Evolutionary conservation across 2,888 invertebrate species (phyloP).

Genomic region (Drosophila setosimentum): DNA sequence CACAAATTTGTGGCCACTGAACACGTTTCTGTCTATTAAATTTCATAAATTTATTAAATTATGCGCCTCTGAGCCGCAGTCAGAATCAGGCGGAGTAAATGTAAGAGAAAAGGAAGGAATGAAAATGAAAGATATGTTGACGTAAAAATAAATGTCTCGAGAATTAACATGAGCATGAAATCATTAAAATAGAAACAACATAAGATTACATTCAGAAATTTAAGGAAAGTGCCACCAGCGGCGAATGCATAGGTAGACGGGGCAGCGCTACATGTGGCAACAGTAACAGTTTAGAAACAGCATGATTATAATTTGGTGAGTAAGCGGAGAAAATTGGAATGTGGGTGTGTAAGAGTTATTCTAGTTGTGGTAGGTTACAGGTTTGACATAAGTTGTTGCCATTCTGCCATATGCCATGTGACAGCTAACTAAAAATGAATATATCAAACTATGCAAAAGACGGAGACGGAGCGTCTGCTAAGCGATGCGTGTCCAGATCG

Average conservation of each 20-base stretch:
- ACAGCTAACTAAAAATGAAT: conserved; percentile 69
- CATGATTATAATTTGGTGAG: conserved; percentile 8
- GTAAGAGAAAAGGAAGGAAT: conserved; percentile 38
- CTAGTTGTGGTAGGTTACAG: neutral
- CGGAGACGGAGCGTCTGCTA: conserved; percentile 9
- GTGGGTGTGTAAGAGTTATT: neutral
- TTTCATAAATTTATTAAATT: conserved; percentile 79
- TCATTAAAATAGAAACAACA: conserved; percentile 42
- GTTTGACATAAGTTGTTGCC: conserved; percentile 64
- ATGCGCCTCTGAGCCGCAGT: conserved; percentile 54
- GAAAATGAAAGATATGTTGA: conserved; percentile 53
- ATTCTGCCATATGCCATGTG: conserved; percentile 49
- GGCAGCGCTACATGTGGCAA: conserved; percentile 57
- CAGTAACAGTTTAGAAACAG: conserved; percentile 29
- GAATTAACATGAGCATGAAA: conserved; percentile 31
- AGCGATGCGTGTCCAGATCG: conserved; percentile 67
- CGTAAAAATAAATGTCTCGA: conserved; percentile 34
- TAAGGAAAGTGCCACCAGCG: conserved; percentile 70
- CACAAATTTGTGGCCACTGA: conserved; percentile 77
- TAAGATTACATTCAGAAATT: conserved; percentile 9
- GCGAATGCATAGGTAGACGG: conserved; percentile 42
- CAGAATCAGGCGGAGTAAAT: conserved; percentile 47
- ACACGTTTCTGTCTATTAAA: conserved; percentile 80
- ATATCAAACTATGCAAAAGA: conserved; percentile 76
- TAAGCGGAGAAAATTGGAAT: neutral